These are phyloP conservation scores for Carcharodon carcharias DNA, from an alignment of 2,797 vertebrate genomes.

Conservation along the genomic window DNA sequence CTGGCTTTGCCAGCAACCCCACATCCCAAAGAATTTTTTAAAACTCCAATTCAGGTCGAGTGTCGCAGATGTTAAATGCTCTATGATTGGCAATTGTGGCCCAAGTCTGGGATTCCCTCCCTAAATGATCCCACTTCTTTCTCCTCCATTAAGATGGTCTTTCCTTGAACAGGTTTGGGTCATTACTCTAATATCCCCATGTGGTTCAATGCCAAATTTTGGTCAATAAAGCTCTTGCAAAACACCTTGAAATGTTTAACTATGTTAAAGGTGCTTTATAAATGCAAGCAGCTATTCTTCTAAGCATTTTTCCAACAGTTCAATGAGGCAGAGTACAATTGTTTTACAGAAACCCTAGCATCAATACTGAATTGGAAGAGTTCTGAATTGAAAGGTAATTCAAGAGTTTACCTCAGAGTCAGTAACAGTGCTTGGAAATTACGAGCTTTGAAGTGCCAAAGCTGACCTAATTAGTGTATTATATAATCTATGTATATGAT, in stretches of 20 bases:
- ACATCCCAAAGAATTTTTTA: too few relatives aligned
- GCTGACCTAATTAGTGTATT: neutral
- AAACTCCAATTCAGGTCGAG: too few relatives aligned
- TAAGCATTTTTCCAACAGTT: neutral
- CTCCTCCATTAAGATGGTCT: neutral
- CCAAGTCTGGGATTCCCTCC: neutral
- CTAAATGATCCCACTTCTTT: neutral
- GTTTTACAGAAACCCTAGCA: neutral
- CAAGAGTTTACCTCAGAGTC: neutral
- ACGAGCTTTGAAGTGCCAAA: neutral
- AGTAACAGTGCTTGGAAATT: too few relatives aligned
- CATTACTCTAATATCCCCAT: neutral
- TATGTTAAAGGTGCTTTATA: neutral
- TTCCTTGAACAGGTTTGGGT: neutral
- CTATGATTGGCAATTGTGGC: neutral
- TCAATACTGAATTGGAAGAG: neutral
- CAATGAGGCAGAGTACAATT: neutral
- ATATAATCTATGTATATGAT: neutral
- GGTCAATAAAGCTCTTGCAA: neutral
- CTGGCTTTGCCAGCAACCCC: too few relatives aligned
- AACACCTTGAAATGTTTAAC: neutral
- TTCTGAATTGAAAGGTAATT: neutral
- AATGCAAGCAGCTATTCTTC: neutral
- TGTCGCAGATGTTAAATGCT: neutral
- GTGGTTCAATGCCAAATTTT: neutral